Evolutionary conservation across 1,140 invertebrate species (phyloP), one percentile per base, ranked within the genome.

Genomic region (Danaus plexippus): DNA sequence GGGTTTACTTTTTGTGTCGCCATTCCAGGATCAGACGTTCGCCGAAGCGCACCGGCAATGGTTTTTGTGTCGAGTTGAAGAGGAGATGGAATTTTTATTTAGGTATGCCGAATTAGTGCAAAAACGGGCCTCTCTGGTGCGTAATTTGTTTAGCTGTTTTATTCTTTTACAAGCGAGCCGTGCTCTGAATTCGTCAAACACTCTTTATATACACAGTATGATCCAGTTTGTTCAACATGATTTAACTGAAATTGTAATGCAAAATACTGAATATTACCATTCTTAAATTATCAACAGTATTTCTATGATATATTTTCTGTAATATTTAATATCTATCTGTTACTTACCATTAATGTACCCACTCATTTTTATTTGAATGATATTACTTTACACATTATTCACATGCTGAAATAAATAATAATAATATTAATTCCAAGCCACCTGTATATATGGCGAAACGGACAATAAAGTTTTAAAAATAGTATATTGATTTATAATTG

Each of bases 71-170:
- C 42, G 53, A 71, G 59, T 67, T 72, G 73, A 82, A 76, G 22
- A 32, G 79, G 77, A 78, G 73, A 67, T 58, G 80, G 83, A 75
- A 84, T 84, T 77, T 86, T 86, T 86, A 86, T 86, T 86, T 84
- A 78, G 83, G 83, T 72, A 86, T 86, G 83, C 83, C 80, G 80
- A 86, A 84, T 86, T 84, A 81, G 80, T 81, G 77, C 82, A 86
- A 86, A 86, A 86, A 86, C 71, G 68, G 59, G 71, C 64, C 68
- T 67, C 70, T 79, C 79, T 70, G 77, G 80, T 63, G 69, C 64
- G 79, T 80, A 83, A 86, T 84, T 86, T 86, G 83, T 84, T 84
- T 82, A 80, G 76, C 71, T 69, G 83, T 86, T 86, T 83, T 73
- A 77, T 83, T 69, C 71, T 67, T 82, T 84, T 84, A 74, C 64